Evolutionary conservation across 2,113 vertebrate genomes (phyloP), one percentile per base, ranked within the genome.

Genomic region (Lophura nycthemera): DNA sequence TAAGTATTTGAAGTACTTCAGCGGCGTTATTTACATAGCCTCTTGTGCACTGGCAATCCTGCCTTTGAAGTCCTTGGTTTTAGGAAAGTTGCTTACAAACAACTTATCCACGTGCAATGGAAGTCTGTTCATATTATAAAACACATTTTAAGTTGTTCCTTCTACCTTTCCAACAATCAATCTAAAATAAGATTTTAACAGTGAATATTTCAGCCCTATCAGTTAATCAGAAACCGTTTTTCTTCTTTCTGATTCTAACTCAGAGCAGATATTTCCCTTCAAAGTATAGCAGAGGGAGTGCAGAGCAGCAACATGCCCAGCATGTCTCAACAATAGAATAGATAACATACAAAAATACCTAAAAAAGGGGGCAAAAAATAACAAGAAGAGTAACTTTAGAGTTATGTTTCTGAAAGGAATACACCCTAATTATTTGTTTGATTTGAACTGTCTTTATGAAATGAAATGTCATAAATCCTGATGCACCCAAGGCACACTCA

Each of bases 381-480:
- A 9, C 17, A 52, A 71, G 56, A 2, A 3, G 0, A 0, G 14
- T 30, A 0, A 40, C 70, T 91, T 80, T 50, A 63, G 70, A 79
- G n/a, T 29, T 4, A 29, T 8, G 5, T 43, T 34, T 32, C 29
- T 20, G 32, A 59, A 57, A 25, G 36, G 25, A 47, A 36, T 61
- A 30, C 38, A n/a, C 22, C 6, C 47, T 38, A 60, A 70, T 27
- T 24, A 56, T 56, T 79, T 54, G 16, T 80, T 69, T 21, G 29
- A 52, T 34, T 67, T 61, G 57, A 75, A 38, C 13, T 76, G 3
- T 52, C 5, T n/a, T 64, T 36, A 15, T 40, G 57, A 57, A 81
- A 24, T 8, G 64, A 32, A 4, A 2, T 94, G 32, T 19, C 3
- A 4, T 69, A 84, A 73, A 57, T 86, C 20, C 36, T 54, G 22